These are phyloP conservation scores for Metridium senile DNA, from an alignment of 92 coral and sea anemone species.

Conservation along the genomic window DNA sequence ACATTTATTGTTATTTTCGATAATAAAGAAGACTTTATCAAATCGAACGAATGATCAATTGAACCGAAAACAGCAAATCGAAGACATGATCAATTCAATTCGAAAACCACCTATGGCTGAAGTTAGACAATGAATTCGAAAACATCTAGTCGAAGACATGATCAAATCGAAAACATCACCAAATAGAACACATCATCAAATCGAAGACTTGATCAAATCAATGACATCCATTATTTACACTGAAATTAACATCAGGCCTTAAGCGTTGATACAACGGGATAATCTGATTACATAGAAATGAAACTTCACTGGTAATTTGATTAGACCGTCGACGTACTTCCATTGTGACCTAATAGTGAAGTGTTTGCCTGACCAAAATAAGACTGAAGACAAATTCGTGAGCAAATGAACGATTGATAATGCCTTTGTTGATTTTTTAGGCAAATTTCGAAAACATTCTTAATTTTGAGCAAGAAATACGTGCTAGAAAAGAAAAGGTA, in stretches of 20 bases:
- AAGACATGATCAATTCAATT: background rate
- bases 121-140: background rate
- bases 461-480: too few species aligned
- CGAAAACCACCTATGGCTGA: too few species aligned
- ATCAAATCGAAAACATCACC: background rate
- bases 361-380: background rate
- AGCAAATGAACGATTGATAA: background rate
- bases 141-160: background rate
- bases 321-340: constrained; percentile 2
- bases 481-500: too few species aligned
- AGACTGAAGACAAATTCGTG: background rate
- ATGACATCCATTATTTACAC: constrained; percentile 23
- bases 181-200: background rate
- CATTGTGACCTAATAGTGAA: background rate
- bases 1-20: background rate
- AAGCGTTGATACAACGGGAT: constrained; percentile 17
- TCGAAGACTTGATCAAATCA: constrained; percentile 3
- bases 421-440: too few species aligned
- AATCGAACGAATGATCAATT: background rate
- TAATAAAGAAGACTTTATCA: background rate
- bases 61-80: background rate
- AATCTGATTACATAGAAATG: constrained; percentile 20
- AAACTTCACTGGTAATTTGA: constrained; percentile 16
- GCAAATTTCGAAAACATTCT: too few species aligned
- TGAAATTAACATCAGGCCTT: constrained; percentile 2